Base-by-base conservation (phyloP, 2,888 invertebrate genomes). In the Carcina quercana region DNA sequence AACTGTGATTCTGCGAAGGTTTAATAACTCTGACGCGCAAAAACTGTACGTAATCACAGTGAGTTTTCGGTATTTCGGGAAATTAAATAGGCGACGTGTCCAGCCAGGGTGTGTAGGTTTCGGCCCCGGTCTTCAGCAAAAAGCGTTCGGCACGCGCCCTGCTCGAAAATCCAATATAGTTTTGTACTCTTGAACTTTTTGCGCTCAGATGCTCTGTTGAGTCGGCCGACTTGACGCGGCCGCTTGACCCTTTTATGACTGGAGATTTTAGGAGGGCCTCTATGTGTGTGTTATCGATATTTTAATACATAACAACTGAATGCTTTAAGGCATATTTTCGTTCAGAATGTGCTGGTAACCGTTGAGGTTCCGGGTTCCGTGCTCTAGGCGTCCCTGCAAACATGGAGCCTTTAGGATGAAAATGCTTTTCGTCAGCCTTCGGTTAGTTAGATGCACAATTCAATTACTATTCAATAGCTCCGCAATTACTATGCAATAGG, bases 91-190 rank as follows among this genome's bases (percentile, higher is more conserved):
- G 51, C 55, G 46, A 47, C 31, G 17, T 53, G 59, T 51, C 53
- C 53, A 51, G 11, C 24, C 10, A 10, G 20, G 10, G n/a, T 8
- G n/a, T 20, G 20, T 10, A 20, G 10, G 20, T 20, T 20, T n/a
- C 20, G 47, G 48, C 51, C 49, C 48, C 45, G 43, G 42, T 40
- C 32, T 37, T 22, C 37, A 29, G 47, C 68, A 74, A 73, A 74
- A 74, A 72, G 50, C 54, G 45, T 66, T 59, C 67, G 68, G 71
- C 73, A 72, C 73, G 69, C 73, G 73, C 74, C 69, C 68, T 72
- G 73, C 67, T 78, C 73, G 78, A 74, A 82, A 78, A 76, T 82
- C 78, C 74, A 79, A 76, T 80, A 75, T 79, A 79, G 78, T 80
- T n/a, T 79, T 68, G 71, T 66, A 60, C 62, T 66, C 54, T 53